Evolutionary conservation across 2,113 vertebrate genomes (phyloP), one percentile per base, ranked within the genome.

Genomic region (Cisticola juncidis): DNA sequence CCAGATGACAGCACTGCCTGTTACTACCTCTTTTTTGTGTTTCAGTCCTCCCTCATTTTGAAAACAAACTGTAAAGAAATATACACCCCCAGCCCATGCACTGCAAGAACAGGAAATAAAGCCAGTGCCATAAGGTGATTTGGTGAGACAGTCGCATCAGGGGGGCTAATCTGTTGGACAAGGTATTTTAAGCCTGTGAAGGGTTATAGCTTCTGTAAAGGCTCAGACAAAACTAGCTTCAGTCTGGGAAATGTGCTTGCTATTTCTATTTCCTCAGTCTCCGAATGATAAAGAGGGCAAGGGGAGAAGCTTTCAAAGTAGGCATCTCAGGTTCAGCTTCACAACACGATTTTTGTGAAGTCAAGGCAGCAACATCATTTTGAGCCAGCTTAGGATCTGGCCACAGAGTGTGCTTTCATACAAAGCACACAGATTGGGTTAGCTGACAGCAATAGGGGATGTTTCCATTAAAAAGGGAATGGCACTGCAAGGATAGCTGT

Each of bases 1-100:
- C 73, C 84, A 95, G 77, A 91, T 74, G 87, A 92, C 90, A 91
- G 78, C 84, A 85, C 73, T 71, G 44, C n/a, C 91, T 92, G 72
- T 78, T 70, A n/a, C 9, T 77, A 51, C 81, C 36, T 17, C 35
- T 21, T 66, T 91, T 74, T 47, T 45, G 8, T n/a, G 10, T 66
- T 86, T 68, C 72, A 66, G 23, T 53, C 81, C 61, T 92, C 53
- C 35, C 24, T 87, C 47, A 21, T 44, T 85, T 58, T 64, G 61
- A 71, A 84, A 88, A 84, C 42, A 81, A 91, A 58, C 24, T 50
- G 18, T 58, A 58, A n/a, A 3, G 11, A 53, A n/a, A 40, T 50
- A 36, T 57, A 42, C 16, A 65, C 15, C 23, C 36, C 6, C 31
- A 66, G 42, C 24, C 53, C n/a, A 56, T 9, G 12, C 9, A 42